Evolutionary conservation across 2,888 invertebrate genomes (phyloP), one percentile per base, ranked within the genome.

Genomic region (Andrena bicolor): DNA sequence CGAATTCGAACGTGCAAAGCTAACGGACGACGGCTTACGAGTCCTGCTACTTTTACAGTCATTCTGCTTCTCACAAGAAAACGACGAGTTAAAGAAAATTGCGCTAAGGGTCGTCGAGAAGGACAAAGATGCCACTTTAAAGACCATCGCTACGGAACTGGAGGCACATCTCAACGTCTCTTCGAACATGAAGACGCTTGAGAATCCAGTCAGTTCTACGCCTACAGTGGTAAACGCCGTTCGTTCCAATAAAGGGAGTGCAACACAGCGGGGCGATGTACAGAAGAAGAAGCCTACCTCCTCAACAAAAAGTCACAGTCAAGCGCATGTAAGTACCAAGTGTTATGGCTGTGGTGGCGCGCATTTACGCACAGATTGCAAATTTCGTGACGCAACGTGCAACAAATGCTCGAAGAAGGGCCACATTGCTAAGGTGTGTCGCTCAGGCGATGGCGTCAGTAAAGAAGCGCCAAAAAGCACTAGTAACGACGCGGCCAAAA

Each of bases 121-220:
- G 13, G 49, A 61, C 48, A 23, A 41, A 16, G 53, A 53, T 4
- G 20, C 10, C 53, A 23, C 53, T 0, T 10, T 53, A 23, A 53
- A 53, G 20, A 3, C 7, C 23, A 53, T 23, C 3, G 10, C 23
- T 10, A 10, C 35, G 1, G 64, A 64, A 10, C 32, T 72, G 6
- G 56, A 72, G 23, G 26, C 56, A 7, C 56, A 73, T 26, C 16
- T 73, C 13, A 73, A 65, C 4, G 41, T 73, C 0, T 26, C 41
- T 10, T 1, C 2, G 13, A 20, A 41, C n/a, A 20, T 49, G 26
- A 35, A 63, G 20, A 63, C 35, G 0, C 13, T 63, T 0, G 63
- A 63, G 16, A 63, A 41, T 2, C 63, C 63, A 0, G 35, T 35
- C n/a, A 30, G 35, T 13, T 35, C 35, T 35, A n/a, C 35, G 35